Conservation (phyloP, 1,140 invertebrate genomes). For the Nasonia giraulti region DNA sequence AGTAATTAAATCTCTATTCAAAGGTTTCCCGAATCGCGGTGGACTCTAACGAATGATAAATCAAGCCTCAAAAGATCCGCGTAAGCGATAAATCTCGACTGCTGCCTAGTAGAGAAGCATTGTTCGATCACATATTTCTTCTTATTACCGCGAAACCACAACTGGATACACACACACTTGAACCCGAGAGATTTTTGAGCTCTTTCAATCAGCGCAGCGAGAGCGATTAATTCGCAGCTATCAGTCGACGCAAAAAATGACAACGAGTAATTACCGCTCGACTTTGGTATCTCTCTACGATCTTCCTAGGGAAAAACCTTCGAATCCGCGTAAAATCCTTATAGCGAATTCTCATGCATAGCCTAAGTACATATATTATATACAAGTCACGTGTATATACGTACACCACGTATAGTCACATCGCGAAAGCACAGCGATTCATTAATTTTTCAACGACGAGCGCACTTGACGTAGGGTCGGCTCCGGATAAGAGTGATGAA, state of each 20-base stretch:
- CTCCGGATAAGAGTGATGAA: conserved; percentile 28
- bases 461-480: not conserved
- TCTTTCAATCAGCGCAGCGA: not conserved
- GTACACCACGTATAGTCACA: not conserved
- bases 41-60: not conserved
- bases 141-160: not conserved
- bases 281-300: not conserved
- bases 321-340: not conserved
- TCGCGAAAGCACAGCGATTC: not conserved
- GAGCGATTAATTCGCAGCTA: not conserved
- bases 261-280: not conserved
- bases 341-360: not conserved
- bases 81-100: not conserved
- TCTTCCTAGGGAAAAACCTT: not conserved
- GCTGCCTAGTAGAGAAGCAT: not conserved
- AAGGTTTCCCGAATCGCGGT: not conserved
- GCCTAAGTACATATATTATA: not conserved
- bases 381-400: not conserved
- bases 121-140: not conserved
- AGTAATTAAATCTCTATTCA: not conserved
- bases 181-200: not conserved
- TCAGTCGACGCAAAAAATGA: not conserved
- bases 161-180: not conserved
- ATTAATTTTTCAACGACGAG: not conserved
- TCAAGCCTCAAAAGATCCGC: not conserved